Percentiles rank a stretch among this genome's conserved stretches.
Conservation (phyloP, 2,888 invertebrate species). For the Maniola hyperantus region DNA sequence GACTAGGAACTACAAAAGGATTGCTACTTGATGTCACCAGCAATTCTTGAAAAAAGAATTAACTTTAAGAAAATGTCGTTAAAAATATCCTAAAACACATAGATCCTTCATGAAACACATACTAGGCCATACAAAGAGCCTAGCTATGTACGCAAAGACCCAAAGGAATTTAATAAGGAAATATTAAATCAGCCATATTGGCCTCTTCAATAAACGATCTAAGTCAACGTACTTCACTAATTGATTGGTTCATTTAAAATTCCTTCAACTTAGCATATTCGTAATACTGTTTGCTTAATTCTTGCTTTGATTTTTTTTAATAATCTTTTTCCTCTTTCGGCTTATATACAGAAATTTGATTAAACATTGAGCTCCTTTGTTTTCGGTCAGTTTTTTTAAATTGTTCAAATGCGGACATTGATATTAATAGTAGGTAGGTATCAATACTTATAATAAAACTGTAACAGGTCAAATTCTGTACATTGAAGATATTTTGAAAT, state of each 20-base stretch:
- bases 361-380: background rate
- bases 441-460: no score
- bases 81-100: background rate
- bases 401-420: no score
- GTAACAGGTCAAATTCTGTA: no score
- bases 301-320: background rate
- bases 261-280: background rate
- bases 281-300: background rate
- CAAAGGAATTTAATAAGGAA: conserved; percentile 40
- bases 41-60: no score
- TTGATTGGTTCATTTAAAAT: conserved; percentile 15
- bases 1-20: no score
- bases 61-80: no score
- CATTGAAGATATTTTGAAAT: no score
- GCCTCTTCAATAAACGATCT: conserved; percentile 29
- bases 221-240: conserved; percentile 22
- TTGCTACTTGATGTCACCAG: no score
- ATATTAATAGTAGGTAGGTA: no score
- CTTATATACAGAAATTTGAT: background rate
- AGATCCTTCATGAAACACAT: background rate
- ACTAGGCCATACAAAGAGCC: conserved; percentile 2
- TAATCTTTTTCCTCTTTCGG: background rate
- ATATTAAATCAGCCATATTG: conserved; percentile 36
- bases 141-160: conserved; percentile 22
- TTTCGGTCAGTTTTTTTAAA: no score